Evolutionary conservation across 1,140 invertebrate species (phyloP).

Genomic region (Papilio xuthus): DNA sequence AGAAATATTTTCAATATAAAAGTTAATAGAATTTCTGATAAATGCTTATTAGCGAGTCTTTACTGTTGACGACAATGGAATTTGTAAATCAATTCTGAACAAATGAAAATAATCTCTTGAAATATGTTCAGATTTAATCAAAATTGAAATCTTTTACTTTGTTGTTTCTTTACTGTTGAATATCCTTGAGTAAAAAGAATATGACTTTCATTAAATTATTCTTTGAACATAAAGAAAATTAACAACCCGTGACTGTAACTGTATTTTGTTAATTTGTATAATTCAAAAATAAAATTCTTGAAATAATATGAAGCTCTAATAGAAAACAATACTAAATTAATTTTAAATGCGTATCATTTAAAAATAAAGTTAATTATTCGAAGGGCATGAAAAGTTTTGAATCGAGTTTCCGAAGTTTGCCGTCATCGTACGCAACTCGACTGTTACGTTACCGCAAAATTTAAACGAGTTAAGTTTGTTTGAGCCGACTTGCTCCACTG

Average conservation of each 20-base stretch:
- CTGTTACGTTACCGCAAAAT: conserved; percentile 70
- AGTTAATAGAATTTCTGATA: background rate
- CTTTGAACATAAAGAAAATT: background rate
- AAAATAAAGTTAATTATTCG: conserved; percentile 65
- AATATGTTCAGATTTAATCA: background rate
- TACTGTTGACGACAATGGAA: background rate
- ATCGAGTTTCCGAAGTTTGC: conserved; percentile 56
- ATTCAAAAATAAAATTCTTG: background rate
- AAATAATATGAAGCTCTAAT: background rate
- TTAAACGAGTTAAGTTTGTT: conserved; percentile 79
- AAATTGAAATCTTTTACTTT: background rate
- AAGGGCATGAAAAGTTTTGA: conserved; percentile 66
- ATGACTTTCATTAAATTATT: background rate
- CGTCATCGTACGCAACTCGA: conserved; percentile 62
- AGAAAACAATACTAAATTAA: background rate
- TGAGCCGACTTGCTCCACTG: conserved; percentile 66
- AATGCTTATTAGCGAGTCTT: background rate
- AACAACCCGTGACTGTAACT: background rate
- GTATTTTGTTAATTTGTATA: background rate
- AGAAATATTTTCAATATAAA: background rate
- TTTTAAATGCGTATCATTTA: conserved; percentile 37
- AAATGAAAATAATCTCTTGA: background rate
- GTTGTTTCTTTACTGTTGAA: background rate
- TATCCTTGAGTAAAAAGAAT: background rate
- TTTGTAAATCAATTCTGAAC: background rate